phyloP scores from a whole-genome alignment of 2,888 invertebrate genomes.

The Melangyna quadrimaculata region DNA sequence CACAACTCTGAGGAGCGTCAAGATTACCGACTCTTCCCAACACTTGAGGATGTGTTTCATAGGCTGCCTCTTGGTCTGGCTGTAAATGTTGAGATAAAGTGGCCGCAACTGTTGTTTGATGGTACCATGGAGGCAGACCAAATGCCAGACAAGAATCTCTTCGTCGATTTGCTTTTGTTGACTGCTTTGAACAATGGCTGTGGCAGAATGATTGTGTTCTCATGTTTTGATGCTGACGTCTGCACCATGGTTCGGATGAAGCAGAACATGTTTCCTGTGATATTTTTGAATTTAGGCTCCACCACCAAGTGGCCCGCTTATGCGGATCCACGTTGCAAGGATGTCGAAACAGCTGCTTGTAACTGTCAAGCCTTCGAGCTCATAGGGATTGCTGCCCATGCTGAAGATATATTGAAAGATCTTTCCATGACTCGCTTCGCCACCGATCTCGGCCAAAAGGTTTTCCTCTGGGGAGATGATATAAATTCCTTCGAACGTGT shows the following conservation, averaged over 20 bases:
- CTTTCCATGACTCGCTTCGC: constrained; percentile 87
- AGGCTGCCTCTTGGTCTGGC: constrained; percentile 92
- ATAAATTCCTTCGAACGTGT: constrained; percentile 93
- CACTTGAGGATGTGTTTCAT: constrained; percentile 90
- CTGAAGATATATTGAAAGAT: constrained; percentile 93
- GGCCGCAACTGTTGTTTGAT: constrained; percentile 93
- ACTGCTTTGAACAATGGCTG: constrained; percentile 91
- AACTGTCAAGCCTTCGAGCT: constrained; percentile 91
- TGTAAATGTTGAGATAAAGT: constrained; percentile 98
- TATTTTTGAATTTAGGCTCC: constrained; percentile 86
- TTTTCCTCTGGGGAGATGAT: constrained; percentile 98
- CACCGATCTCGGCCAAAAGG: constrained; percentile 89
- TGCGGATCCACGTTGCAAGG: constrained; percentile 90
- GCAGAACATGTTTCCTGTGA: constrained; percentile 97
- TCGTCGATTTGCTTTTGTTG: constrained; percentile 92
- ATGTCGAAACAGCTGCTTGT: constrained; percentile 90
- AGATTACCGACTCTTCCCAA: constrained; percentile 97
- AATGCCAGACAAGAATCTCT: constrained; percentile 93
- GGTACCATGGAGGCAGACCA: constrained; percentile 93
- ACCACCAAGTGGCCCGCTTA: constrained; percentile 85
- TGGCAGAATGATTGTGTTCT: constrained; percentile 92
- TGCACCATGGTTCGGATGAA: constrained; percentile 96
- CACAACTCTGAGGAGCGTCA: constrained; percentile 88
- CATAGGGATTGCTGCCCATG: constrained; percentile 95
- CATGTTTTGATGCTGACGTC: constrained; percentile 97